Conservation (phyloP, 2,888 invertebrate genomes). For the Acanthosepion pharaonis region DNA sequence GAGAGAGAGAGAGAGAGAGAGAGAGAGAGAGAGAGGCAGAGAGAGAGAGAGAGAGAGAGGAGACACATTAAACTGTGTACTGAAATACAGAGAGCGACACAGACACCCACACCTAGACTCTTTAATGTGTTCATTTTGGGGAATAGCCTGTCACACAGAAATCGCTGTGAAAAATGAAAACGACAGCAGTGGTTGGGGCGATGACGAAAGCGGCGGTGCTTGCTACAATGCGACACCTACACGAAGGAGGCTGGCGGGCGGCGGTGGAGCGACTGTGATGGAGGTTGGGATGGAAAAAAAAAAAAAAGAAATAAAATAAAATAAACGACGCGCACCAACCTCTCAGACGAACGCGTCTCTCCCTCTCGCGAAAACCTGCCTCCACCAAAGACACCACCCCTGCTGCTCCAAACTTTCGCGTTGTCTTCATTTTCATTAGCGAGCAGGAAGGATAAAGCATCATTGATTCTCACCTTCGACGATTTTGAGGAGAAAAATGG, state of each 20-base stretch:
- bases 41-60: too few relatives aligned
- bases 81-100: not conserved
- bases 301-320: too few relatives aligned
- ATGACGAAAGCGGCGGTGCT: not conserved
- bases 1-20: too few relatives aligned
- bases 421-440: constrained; percentile 1
- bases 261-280: not conserved
- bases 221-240: not conserved
- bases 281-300: not conserved
- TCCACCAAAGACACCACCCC: too few relatives aligned
- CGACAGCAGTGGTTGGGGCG: not conserved
- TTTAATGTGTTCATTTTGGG: not conserved
- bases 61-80: not conserved
- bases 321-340: not conserved
- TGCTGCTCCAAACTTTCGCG: not conserved
- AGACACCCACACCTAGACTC: not conserved
- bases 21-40: too few relatives aligned
- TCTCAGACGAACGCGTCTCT: not conserved
- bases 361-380: not conserved
- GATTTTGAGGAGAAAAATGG: not conserved
- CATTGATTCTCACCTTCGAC: not conserved
- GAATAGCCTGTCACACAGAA: not conserved
- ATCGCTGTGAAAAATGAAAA: not conserved
- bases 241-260: not conserved
- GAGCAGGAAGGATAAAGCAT: not conserved